Conservation (phyloP, 2,888 invertebrate genomes). For the Augochlorella aurata region DNA sequence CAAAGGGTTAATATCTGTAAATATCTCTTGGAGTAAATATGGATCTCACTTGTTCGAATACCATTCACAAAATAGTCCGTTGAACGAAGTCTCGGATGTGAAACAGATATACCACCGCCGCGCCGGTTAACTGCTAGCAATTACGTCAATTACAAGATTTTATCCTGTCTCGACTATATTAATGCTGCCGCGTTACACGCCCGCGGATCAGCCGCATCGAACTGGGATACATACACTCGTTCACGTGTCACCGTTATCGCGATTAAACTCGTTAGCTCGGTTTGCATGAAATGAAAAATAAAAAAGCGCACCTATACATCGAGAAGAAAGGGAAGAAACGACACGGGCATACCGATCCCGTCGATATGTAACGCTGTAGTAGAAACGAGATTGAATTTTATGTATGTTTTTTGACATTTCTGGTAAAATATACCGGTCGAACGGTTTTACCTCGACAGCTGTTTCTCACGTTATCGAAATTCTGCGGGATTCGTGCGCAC, state of each 20-base stretch:
- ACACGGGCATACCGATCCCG: conserved; percentile 30
- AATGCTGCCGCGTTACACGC: background rate
- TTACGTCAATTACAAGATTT: conserved; percentile 17
- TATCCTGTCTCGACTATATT: background rate
- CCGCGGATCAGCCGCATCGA: background rate
- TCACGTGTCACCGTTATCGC: conserved; percentile 37
- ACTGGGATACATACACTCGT: conserved; percentile 20
- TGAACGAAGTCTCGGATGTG: background rate
- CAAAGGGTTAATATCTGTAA: too few species aligned
- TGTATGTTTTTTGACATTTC: conserved; percentile 48
- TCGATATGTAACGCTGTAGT: conserved; percentile 37
- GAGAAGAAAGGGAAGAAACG: background rate
- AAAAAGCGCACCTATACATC: background rate
- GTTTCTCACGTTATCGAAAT: conserved; percentile 58
- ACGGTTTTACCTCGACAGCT: conserved; percentile 59
- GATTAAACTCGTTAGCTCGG: conserved; percentile 41
- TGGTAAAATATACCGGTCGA: conserved; percentile 37
- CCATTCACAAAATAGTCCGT: background rate
- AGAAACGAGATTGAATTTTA: conserved; percentile 58
- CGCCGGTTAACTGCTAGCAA: background rate
- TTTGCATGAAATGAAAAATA: background rate
- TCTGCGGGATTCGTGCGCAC: conserved; percentile 44
- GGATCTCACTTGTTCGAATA: background rate
- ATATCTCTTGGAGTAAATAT: background rate
- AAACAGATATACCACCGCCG: background rate